These are phyloP conservation scores for Habropoda laboriosa DNA, from an alignment of 1,140 invertebrate genomes.

Conservation along the genomic window DNA sequence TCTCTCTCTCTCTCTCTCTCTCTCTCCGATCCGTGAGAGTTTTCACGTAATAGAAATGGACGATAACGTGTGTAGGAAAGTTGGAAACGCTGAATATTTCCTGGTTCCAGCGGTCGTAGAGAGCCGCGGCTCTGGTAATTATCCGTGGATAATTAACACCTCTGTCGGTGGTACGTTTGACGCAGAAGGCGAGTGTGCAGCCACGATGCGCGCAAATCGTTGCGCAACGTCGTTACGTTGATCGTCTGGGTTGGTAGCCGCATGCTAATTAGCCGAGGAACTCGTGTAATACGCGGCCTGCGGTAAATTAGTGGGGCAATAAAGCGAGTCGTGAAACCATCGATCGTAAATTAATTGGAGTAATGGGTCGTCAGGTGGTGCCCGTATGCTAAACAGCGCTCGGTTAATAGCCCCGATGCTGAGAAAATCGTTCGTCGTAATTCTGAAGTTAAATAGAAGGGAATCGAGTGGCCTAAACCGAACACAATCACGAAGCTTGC, in stretches of 20 bases:
- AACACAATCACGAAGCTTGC: too few species aligned
- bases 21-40: background rate
- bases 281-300: background rate
- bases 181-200: conserved; percentile 20
- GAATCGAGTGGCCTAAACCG: too few species aligned
- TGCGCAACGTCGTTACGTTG: conserved; percentile 55
- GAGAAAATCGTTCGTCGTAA: too few species aligned
- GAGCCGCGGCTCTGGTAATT: conserved; percentile 23
- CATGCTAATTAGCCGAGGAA: conserved; percentile 57
- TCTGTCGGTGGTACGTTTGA: conserved; percentile 30
- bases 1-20: too few species aligned
- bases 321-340: background rate
- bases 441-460: too few species aligned
- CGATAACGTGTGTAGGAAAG: background rate
- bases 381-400: background rate
- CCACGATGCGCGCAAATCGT: conserved; percentile 40
- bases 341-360: conserved; percentile 17
- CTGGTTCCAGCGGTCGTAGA: conserved; percentile 7
- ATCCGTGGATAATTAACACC: conserved; percentile 58
- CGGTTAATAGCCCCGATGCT: too few species aligned
- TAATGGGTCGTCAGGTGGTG: background rate
- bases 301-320: conserved; percentile 7
- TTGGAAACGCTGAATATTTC: conserved; percentile 4
- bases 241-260: conserved; percentile 36
- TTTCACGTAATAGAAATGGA: conserved; percentile 6